A percentile compares a stretch with the other conserved stretches of the same genome.
These are phyloP conservation scores for Parnassius mnemosyne DNA, from an alignment of 2,888 invertebrate genomes.

Conservation along the genomic window DNA sequence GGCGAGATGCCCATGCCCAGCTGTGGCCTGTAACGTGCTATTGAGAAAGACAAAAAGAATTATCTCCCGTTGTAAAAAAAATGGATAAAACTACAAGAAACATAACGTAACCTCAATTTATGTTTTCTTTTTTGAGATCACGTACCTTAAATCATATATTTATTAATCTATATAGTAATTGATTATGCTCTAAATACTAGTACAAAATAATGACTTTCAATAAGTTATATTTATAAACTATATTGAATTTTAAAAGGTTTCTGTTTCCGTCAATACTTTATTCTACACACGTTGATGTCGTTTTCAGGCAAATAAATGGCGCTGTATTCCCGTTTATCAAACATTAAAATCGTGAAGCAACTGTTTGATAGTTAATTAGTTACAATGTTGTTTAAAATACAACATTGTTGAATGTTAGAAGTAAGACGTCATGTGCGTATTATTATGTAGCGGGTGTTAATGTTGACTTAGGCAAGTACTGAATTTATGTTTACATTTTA, in stretches of 20 bases:
- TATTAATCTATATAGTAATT: constrained; percentile 6
- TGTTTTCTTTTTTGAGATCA: neutral
- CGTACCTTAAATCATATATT: neutral
- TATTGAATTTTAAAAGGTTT: too few relatives aligned
- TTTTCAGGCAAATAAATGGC: constrained; percentile 1
- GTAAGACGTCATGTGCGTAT: too few relatives aligned
- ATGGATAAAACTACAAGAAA: too few relatives aligned
- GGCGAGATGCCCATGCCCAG: too few relatives aligned
- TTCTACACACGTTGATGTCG: neutral
- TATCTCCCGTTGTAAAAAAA: too few relatives aligned
- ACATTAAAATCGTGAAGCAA: neutral
- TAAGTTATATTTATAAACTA: neutral
- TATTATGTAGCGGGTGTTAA: too few relatives aligned
- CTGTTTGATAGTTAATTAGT: neutral
- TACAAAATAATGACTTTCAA: too few relatives aligned
- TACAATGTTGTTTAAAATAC: neutral
- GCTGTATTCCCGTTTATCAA: neutral
- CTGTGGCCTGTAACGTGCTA: too few relatives aligned
- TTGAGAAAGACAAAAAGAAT: too few relatives aligned
- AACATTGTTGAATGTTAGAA: neutral
- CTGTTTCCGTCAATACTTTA: neutral
- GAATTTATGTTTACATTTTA: too few relatives aligned
- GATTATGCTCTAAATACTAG: neutral
- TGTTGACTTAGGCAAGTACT: too few relatives aligned
- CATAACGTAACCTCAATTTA: too few relatives aligned